Base-by-base conservation (phyloP, 2,797 vertebrate species). In the Siniperca undulata region DNA sequence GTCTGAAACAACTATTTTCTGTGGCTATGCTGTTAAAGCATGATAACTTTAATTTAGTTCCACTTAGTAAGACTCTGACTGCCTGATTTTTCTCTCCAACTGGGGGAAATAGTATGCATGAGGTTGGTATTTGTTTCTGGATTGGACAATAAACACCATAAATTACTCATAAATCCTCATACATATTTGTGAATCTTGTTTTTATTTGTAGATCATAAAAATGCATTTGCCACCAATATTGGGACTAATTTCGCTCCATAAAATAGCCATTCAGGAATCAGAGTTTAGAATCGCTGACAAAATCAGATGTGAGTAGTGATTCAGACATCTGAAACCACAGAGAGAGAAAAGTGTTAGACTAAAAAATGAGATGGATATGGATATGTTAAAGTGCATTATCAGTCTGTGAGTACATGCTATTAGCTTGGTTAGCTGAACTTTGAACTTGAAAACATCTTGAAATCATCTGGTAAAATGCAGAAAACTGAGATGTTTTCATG, bases 281-380 rank as follows among this genome's bases (percentile, higher is more conserved):
- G 24, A 50, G 20, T 17, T 50, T 19, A 50, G 48, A 50, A 50
- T 50, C 19, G 3, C 50, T 52, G 27, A 67, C 5, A 34, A 67
- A 67, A 50, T 50, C 53, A 60, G 6, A 30, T n/a, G 19, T 65
- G 19, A 5, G 19, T 34, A 11, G 24, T n/a, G 20, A 46, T 34
- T 56, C 11, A 53, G 3, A 64, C 20, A 14, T 71, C 30, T 7
- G 19, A 65, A 59, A 17, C 40, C 9, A 52, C 30, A 56, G 7
- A 7, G 40, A 11, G 36, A 4, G 34, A 19, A 60, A 27, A 24
- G 36, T 44, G 3, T 48, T 12, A 52, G 27, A 1, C 42, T 3
- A 42, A 16, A n/a, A 62, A 53, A 61, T 34, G n/a, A 17, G 19
- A 52, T 44, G 34, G 53, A 78, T 70, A 78, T 70, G 19, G 46